phyloP scores from a whole-genome alignment of 2,888 invertebrate species.

The Oscheius myriophilus region DNA sequence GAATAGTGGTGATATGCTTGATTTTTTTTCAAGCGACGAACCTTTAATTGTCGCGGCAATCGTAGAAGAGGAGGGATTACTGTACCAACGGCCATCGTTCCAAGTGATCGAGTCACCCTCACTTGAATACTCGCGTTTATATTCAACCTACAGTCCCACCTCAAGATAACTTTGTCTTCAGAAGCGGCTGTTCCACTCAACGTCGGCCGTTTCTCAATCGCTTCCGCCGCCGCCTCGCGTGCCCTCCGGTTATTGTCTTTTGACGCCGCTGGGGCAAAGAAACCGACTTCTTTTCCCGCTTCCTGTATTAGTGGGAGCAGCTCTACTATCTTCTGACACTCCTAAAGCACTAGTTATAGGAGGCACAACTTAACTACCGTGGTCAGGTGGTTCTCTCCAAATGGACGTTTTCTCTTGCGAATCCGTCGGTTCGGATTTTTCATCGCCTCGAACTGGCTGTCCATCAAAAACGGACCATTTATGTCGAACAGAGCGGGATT shows the following conservation, averaged over 20 bases:
- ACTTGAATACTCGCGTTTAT: too few species aligned
- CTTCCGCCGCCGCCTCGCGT: conserved; percentile 27
- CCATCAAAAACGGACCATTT: conserved; percentile 46
- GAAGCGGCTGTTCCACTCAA: too few species aligned
- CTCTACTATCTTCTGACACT: conserved; percentile 5
- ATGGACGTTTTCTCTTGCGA: conserved; percentile 30
- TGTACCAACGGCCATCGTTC: too few species aligned
- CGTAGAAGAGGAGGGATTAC: too few species aligned
- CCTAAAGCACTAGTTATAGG: conserved; percentile 4
- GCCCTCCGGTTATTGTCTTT: conserved; percentile 43
- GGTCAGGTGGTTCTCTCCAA: neutral
- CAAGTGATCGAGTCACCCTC: too few species aligned
- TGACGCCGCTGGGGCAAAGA: conserved; percentile 2
- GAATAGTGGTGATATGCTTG: too few species aligned
- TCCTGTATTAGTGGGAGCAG: neutral
- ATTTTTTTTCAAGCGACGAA: too few species aligned
- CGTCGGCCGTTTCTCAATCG: too few species aligned
- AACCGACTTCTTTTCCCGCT: conserved; percentile 1
- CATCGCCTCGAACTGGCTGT: conserved; percentile 49
- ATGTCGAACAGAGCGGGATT: conserved; percentile 49
- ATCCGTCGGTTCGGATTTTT: conserved; percentile 32
- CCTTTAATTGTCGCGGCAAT: too few species aligned
- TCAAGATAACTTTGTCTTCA: too few species aligned
- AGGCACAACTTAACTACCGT: neutral
- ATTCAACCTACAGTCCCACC: too few species aligned